These are phyloP conservation scores for Crypturellus undulatus DNA, from an alignment of 2,113 vertebrate species.

Conservation along the genomic window DNA sequence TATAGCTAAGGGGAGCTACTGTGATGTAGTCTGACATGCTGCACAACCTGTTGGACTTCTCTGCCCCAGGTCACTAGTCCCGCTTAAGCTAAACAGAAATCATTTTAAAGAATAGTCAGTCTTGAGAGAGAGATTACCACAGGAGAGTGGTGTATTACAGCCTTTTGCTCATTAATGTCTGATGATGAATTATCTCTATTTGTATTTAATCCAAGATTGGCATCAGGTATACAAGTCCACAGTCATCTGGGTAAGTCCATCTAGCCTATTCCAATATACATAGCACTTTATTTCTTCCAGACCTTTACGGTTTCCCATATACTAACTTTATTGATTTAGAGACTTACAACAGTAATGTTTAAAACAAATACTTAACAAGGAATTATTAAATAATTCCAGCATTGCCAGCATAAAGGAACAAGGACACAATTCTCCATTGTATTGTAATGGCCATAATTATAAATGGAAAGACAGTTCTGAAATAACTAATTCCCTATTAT, in stretches of 20 bases:
- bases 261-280: background rate
- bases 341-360: background rate
- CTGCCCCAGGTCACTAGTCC: background rate
- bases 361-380: conserved; percentile 1
- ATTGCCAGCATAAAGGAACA: background rate
- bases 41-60: background rate
- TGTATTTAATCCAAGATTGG: background rate
- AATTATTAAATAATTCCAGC: conserved; percentile 24
- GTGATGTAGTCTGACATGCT: background rate
- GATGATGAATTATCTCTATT: conserved; percentile 24
- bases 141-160: background rate
- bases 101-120: background rate
- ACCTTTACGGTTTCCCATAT: background rate
- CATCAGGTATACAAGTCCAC: background rate
- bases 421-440: conserved; percentile 35
- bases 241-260: background rate
- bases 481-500: conserved; percentile 50
- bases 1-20: background rate
- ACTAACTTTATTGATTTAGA: background rate
- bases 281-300: background rate
- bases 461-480: conserved; percentile 41
- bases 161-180: conserved; percentile 27
- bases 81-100: background rate
- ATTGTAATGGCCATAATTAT: background rate
- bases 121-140: conserved; percentile 1